Evolutionary conservation across 1,140 invertebrate species (phyloP).

Genomic region (Drosophila repleta): DNA sequence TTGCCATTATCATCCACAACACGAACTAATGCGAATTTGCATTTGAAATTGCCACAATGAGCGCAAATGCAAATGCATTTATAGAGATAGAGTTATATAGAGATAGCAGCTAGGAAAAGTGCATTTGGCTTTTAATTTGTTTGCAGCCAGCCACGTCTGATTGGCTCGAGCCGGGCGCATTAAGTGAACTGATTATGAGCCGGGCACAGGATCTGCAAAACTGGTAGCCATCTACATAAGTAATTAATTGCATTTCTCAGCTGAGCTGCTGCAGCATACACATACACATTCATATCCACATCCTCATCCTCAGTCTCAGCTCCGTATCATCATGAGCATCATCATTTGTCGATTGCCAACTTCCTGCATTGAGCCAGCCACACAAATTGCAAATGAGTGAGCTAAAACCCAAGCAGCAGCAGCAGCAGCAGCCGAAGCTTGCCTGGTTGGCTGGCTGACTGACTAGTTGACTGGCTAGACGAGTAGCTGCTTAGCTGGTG

Average conservation of each 20-base stretch:
- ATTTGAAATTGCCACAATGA: constrained; percentile 56
- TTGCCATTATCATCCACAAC: too few relatives aligned
- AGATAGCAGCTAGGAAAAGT: constrained; percentile 20
- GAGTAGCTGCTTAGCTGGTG: neutral
- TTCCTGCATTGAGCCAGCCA: constrained; percentile 49
- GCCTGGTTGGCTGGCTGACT: neutral
- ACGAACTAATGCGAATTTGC: constrained; percentile 75
- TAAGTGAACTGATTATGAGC: constrained; percentile 64
- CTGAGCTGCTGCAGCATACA: too few relatives aligned
- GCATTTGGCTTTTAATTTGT: constrained; percentile 42
- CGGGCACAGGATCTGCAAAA: neutral
- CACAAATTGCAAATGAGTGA: constrained; percentile 39
- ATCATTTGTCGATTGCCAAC: constrained; percentile 63
- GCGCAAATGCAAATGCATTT: constrained; percentile 13
- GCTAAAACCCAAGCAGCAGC: too few relatives aligned
- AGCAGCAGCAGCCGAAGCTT: too few relatives aligned
- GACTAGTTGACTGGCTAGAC: neutral
- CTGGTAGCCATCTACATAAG: constrained; percentile 64
- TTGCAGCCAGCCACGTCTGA: constrained; percentile 65
- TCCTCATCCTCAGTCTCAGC: constrained; percentile 8
- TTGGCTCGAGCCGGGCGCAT: constrained; percentile 54
- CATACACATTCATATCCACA: constrained; percentile 8
- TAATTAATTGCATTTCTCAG: constrained; percentile 72
- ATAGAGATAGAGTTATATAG: constrained; percentile 21
- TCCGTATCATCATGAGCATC: constrained; percentile 36